Percentiles rank a stretch among this genome's conserved stretches.
phyloP scores from a whole-genome alignment of 2,113 vertebrate genomes.

The Vicugna pacos region DNA sequence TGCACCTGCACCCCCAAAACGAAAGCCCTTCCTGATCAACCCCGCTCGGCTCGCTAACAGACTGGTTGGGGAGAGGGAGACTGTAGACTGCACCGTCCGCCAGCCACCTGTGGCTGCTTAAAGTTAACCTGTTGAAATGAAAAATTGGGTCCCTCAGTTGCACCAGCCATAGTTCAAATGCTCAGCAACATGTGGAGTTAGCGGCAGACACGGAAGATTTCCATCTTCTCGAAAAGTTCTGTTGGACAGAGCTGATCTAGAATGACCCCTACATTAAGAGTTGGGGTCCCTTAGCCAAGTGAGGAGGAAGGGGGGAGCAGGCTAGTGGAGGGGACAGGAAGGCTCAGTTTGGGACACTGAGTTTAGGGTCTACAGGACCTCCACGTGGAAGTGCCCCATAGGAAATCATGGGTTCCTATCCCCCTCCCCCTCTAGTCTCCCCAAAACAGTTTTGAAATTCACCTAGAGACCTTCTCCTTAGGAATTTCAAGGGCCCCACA shows the following conservation, averaged over 20 bases:
- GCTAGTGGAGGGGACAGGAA: neutral
- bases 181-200: neutral
- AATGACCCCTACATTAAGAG: neutral
- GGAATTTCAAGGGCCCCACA: neutral
- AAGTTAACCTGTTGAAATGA: neutral
- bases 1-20: neutral
- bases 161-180: neutral
- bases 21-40: neutral
- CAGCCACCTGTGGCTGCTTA: neutral
- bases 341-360: neutral
- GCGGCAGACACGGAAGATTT: rapidly evolving
- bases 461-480: neutral
- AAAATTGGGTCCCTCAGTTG: rapidly evolving
- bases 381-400: neutral
- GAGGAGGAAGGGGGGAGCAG: neutral
- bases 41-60: neutral
- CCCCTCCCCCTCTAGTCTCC: rapidly evolving
- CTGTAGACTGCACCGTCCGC: rapidly evolving
- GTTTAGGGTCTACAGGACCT: neutral
- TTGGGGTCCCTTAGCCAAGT: neutral
- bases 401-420: neutral
- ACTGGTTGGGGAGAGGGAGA: too few relatives aligned
- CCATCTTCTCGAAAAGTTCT: rapidly evolving
- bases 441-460: neutral
- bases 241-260: neutral